Evolutionary conservation across 1,140 invertebrate genomes (phyloP), one percentile per base, ranked within the genome.

Genomic region (Drosophila varians): DNA sequence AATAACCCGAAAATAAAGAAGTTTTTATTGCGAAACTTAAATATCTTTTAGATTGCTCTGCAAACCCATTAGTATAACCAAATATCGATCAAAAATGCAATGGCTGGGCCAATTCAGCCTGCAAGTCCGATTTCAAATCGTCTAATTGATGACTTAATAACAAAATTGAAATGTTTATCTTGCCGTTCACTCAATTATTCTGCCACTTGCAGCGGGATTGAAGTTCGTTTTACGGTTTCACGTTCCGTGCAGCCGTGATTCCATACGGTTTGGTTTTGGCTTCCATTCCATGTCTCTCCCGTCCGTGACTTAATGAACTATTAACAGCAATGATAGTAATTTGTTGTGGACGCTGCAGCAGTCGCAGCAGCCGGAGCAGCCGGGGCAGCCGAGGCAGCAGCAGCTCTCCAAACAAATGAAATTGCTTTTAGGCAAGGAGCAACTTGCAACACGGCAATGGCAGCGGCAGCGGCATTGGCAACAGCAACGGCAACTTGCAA

Each of bases 291-390:
- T 73, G 72, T 56, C 49, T 73, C 71, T 58, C 28, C 61, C 65
- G 65, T 87, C 82, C 82, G 82, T 87, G 82, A 87, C 82, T 87
- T 87, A 87, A 87, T 87, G 82, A 87, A 87, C 82, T 87, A 86
- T 86, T 86, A 86, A 86, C 82, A 87, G 82, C 82, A 86, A 86
- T 86, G 82, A 86, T 86, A 87, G 82, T 87, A 86, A 86, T 86
- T 86, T 86, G 82, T 86, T 87, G 82, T 68, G 66, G 66, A 56
- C 54, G 28, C 52, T 6, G 21, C 62, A 52, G 51, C 64, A 34
- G 38, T 56, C 21, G 49, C 18, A 43, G 26, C 38, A 55, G 58
- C 52, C 26, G 28, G 21, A 51, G 56, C 55, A 68, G 52, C 73
- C 51, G 57, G 51, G 38, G 5, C 49, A 47, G 28, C 36, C 42